phyloP scores from a whole-genome alignment of 2,113 vertebrate genomes.

The Leucosticte australis region DNA sequence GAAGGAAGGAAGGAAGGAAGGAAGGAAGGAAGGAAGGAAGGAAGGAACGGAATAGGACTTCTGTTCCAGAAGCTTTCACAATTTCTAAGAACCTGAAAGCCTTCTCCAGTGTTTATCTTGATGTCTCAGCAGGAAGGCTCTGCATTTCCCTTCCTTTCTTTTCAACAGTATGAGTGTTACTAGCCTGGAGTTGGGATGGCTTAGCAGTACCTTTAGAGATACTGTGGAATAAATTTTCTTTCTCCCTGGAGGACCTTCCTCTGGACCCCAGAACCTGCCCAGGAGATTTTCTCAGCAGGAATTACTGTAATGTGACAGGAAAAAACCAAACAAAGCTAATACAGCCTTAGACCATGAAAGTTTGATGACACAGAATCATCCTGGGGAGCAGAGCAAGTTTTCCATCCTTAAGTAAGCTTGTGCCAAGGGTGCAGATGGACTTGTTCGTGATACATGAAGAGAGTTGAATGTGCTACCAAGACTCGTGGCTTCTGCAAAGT shows the following conservation, averaged over 20 bases:
- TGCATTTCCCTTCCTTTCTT: not conserved
- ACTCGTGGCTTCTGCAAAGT: not conserved
- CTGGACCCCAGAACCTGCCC: not conserved
- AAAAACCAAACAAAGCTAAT: not conserved
- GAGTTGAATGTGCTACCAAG: not conserved
- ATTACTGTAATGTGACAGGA: not conserved
- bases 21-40: not conserved
- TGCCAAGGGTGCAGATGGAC: not conserved
- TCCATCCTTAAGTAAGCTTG: not conserved
- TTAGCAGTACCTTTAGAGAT: not conserved
- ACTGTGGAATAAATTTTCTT: not conserved
- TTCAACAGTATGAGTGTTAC: not conserved
- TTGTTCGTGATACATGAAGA: not conserved
- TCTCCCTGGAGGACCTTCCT: not conserved
- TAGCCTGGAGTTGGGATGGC: not conserved
- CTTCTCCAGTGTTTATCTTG: not conserved
- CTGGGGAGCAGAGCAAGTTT: not conserved
- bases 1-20: not conserved
- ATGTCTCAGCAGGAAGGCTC: not conserved
- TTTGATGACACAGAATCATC: not conserved
- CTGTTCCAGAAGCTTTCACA: not conserved
- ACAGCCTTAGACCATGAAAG: not conserved
- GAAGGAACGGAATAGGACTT: not conserved
- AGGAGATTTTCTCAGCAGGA: not conserved
- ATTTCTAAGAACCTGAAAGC: not conserved